Evolutionary conservation across 2,888 invertebrate species (phyloP).

Genomic region (Crocallis elinguaria): DNA sequence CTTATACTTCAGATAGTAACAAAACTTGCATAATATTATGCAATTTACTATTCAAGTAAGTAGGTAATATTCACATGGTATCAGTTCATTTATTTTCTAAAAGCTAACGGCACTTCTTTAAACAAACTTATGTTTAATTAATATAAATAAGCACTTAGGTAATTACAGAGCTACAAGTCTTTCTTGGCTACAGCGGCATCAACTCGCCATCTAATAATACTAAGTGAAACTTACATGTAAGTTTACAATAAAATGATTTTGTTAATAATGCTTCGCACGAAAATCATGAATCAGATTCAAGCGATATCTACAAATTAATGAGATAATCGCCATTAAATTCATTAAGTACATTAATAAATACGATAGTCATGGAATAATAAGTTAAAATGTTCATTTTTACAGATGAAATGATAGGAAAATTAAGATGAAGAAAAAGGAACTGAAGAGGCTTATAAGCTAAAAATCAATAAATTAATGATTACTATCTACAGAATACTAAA

Average conservation of each 20-base stretch:
- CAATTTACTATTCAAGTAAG: slow-evolving; percentile 56
- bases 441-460: slow-evolving; percentile 69
- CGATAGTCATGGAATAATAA: slow-evolving; percentile 50
- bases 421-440: slow-evolving; percentile 61
- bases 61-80: slow-evolving; percentile 58
- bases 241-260: slow-evolving; percentile 45
- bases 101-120: slow-evolving; percentile 70
- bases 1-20: slow-evolving; percentile 60
- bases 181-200: slow-evolving; percentile 74
- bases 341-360: slow-evolving; percentile 59
- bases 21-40: slow-evolving; percentile 62
- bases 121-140: slow-evolving; percentile 55
- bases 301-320: slow-evolving; percentile 41
- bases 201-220: slow-evolving; percentile 69
- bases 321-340: slow-evolving; percentile 45
- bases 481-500: slow-evolving; percentile 81
- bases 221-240: slow-evolving; percentile 56
- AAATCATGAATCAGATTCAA: slow-evolving; percentile 51
- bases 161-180: slow-evolving; percentile 73
- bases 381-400: slow-evolving; percentile 43
- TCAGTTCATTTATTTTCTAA: slow-evolving; percentile 71
- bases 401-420: slow-evolving; percentile 45
- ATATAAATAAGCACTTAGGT: slow-evolving; percentile 73
- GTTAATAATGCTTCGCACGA: slow-evolving; percentile 51
- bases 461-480: slow-evolving; percentile 77